These are phyloP conservation scores for Drosophila lacicola DNA, from an alignment of 2,888 invertebrate species.

Conservation along the genomic window DNA sequence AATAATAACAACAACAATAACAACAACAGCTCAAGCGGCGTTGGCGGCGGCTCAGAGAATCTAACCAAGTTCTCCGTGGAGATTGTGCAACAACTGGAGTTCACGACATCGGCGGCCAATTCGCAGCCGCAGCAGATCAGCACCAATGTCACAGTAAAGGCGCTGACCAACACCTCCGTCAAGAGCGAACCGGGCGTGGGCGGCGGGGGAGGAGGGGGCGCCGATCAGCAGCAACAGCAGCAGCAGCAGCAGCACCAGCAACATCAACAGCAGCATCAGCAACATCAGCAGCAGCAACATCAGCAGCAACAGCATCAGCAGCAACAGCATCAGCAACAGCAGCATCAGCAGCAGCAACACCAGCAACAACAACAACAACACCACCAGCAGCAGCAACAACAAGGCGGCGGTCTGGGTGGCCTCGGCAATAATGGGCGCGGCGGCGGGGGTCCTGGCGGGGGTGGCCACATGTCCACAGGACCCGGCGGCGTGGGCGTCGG, in stretches of 20 bases:
- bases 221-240: conserved; percentile 30
- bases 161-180: conserved; percentile 88
- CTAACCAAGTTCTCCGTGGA: conserved; percentile 94
- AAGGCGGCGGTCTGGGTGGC: conserved; percentile 77
- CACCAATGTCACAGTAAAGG: conserved; percentile 96
- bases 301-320: conserved; percentile 37
- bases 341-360: conserved; percentile 30
- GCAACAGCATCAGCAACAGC: conserved; percentile 39
- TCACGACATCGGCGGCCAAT: conserved; percentile 94
- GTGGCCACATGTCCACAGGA: conserved; percentile 59
- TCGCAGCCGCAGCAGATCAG: conserved; percentile 95
- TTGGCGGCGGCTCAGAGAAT: conserved; percentile 83
- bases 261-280: conserved; percentile 29
- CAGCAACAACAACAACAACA: conserved; percentile 56
- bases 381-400: conserved; percentile 75
- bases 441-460: conserved; percentile 70
- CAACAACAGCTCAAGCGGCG: conserved; percentile 51
- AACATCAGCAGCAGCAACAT: conserved; percentile 31
- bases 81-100: conserved; percentile 96
- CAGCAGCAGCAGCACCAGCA: conserved; percentile 23
- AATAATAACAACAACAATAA: conserved; percentile 68
- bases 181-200: conserved; percentile 84
- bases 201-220: conserved; percentile 61
- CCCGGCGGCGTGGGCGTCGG: conserved; percentile 69
- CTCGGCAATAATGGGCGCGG: conserved; percentile 79